These are phyloP conservation scores for Drosophila pachea DNA, from an alignment of 1,140 invertebrate genomes.

Conservation along the genomic window DNA sequence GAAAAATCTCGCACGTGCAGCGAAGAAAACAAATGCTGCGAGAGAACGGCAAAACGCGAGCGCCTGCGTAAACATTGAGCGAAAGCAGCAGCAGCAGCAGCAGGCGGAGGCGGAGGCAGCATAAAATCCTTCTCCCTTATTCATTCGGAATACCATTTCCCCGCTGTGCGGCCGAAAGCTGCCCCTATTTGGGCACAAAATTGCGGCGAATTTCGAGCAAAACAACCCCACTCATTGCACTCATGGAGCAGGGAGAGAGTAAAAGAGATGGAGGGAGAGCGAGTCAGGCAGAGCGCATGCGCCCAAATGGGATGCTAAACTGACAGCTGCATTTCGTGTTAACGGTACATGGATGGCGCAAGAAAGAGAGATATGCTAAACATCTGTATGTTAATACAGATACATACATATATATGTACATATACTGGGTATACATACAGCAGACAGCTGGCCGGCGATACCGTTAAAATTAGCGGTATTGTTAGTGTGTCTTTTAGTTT, in stretches of 20 bases:
- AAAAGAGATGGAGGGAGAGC: conserved; percentile 14
- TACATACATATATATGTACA: background rate
- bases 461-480: conserved; percentile 40
- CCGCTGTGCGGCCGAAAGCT: conserved; percentile 18
- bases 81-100: background rate
- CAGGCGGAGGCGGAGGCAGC: background rate
- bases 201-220: conserved; percentile 39
- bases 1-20: conserved; percentile 41
- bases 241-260: background rate
- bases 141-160: conserved; percentile 17
- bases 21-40: conserved; percentile 2
- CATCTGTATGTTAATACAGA: conserved; percentile 1
- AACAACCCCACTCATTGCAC: conserved; percentile 18
- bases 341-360: conserved; percentile 25
- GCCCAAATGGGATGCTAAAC: conserved; percentile 9
- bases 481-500: conserved; percentile 22
- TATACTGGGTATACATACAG: no score
- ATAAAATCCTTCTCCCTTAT: background rate
- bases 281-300: background rate
- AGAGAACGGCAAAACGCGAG: background rate
- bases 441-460: conserved; percentile 22
- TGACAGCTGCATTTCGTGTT: conserved; percentile 33
- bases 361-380: conserved; percentile 20
- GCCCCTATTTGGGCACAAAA: conserved; percentile 41
- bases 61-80: conserved; percentile 13